phyloP scores from a whole-genome alignment of 2,113 vertebrate genomes.

The Lamprologus tigripictilis region DNA sequence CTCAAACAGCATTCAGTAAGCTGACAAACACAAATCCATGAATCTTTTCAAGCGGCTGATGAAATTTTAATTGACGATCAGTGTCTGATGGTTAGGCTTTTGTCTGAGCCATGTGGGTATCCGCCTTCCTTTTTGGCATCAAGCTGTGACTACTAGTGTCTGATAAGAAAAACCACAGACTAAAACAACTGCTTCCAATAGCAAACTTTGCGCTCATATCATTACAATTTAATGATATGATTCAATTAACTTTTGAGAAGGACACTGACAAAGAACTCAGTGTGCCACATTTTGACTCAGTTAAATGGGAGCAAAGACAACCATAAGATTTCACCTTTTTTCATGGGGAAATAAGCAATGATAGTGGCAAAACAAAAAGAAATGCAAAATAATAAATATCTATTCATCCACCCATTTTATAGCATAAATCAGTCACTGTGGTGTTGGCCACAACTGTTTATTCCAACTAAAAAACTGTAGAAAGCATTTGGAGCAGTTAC shows the following conservation, averaged over 20 bases:
- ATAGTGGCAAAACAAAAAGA: neutral
- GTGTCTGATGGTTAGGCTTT: constrained; percentile 24
- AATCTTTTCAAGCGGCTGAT: constrained; percentile 25
- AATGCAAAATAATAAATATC: neutral
- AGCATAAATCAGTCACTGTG: neutral
- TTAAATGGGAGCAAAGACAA: neutral
- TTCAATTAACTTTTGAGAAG: neutral
- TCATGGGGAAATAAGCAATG: neutral
- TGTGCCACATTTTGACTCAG: neutral
- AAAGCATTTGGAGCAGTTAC: neutral
- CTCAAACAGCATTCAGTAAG: constrained; percentile 6
- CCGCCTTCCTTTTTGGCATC: constrained; percentile 19
- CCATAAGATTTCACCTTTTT: neutral
- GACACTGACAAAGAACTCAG: neutral
- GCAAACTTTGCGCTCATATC: constrained; percentile 12
- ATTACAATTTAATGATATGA: constrained; percentile 6
- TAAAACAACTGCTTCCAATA: constrained; percentile 34
- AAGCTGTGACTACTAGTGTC: constrained; percentile 26
- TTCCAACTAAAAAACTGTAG: neutral
- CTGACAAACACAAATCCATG: constrained; percentile 35
- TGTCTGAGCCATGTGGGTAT: constrained; percentile 14
- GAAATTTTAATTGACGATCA: constrained; percentile 51
- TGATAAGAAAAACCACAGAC: constrained; percentile 32
- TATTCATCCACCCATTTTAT: neutral
- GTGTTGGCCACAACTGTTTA: neutral